A percentile compares a stretch with the other conserved stretches of the same genome.
These are phyloP conservation scores for Trigoniulus corallinus DNA, from an alignment of 1,140 invertebrate species.

Conservation along the genomic window DNA sequence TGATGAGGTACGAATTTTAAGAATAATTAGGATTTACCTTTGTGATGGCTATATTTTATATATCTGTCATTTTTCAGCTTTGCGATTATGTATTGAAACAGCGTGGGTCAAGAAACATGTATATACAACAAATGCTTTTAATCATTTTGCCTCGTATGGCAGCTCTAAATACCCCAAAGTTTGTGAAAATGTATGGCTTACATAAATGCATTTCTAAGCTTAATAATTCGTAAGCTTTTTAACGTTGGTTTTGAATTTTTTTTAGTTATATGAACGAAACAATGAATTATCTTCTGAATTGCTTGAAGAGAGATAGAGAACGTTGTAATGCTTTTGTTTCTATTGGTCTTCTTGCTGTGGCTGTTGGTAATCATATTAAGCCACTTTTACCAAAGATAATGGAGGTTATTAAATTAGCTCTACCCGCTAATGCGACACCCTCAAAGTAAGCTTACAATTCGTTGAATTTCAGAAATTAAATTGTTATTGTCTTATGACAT, in stretches of 20 bases:
- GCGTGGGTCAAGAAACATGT: constrained; percentile 46
- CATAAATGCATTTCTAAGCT: no score
- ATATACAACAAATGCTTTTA: constrained; percentile 76
- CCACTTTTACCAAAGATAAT: constrained; percentile 66
- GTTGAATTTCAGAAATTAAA: no score
- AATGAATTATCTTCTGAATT: constrained; percentile 57
- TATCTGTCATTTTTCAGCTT: constrained; percentile 19
- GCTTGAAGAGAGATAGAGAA: constrained; percentile 62
- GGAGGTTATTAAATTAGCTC: constrained; percentile 58
- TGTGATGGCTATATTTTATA: no score
- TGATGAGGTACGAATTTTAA: constrained; percentile 49
- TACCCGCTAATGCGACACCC: constrained; percentile 48
- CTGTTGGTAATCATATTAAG: constrained; percentile 67
- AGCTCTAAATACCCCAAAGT: constrained; percentile 72
- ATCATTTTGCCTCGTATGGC: constrained; percentile 83
- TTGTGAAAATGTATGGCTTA: constrained; percentile 33
- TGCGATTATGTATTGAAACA: constrained; percentile 52
- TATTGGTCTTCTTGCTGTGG: constrained; percentile 75
- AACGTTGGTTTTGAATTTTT: constrained; percentile 4
- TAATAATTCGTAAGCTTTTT: constrained; percentile 2
- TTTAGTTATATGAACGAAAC: constrained; percentile 53
- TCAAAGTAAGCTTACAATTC: constrained; percentile 10
- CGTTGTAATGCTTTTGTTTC: constrained; percentile 70
- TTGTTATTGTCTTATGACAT: no score
- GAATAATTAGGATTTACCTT: no score